Percentiles rank a stretch among this genome's conserved stretches.
Conservation (phyloP, 1,140 invertebrate species). For the Ectropis grisescens region DNA sequence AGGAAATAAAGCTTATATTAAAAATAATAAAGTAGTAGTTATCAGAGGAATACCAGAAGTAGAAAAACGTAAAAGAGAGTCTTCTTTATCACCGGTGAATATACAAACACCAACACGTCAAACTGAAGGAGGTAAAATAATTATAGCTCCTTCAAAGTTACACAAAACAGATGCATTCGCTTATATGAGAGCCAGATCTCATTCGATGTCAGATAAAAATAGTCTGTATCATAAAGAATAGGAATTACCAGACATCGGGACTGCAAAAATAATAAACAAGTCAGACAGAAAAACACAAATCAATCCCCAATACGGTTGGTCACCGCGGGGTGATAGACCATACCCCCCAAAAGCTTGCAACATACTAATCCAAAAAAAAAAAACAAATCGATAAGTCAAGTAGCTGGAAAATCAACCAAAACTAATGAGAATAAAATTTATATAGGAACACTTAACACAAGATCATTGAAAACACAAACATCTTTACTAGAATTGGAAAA, state of each 20-base stretch:
- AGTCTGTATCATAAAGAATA: constrained; percentile 4
- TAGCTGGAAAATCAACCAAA: too few species aligned
- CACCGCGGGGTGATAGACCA: constrained; percentile 10
- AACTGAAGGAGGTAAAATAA: constrained; percentile 6
- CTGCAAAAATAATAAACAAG: background rate
- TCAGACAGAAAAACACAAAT: background rate
- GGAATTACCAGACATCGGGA: constrained; percentile 1
- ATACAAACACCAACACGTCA: too few species aligned
- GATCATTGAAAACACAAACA: constrained; percentile 7
- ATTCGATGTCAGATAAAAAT: constrained; percentile 1
- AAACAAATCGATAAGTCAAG: too few species aligned
- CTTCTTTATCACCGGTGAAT: constrained; percentile 1
- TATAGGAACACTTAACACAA: constrained; percentile 6
- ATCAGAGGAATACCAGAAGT: background rate
- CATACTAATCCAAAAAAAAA: background rate
- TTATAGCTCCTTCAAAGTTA: background rate
- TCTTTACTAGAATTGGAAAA: constrained; percentile 4
- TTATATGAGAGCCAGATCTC: constrained; percentile 6
- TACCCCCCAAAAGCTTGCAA: constrained; percentile 1
- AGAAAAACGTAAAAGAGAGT: constrained; percentile 7
- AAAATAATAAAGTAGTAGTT: constrained; percentile 7
- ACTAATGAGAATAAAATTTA: constrained; percentile 4
- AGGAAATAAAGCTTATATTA: constrained; percentile 8
- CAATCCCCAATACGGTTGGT: constrained; percentile 7
- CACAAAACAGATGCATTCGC: constrained; percentile 5